Evolutionary conservation across 2,888 invertebrate genomes (phyloP).

Genomic region (Villa cingulata): DNA sequence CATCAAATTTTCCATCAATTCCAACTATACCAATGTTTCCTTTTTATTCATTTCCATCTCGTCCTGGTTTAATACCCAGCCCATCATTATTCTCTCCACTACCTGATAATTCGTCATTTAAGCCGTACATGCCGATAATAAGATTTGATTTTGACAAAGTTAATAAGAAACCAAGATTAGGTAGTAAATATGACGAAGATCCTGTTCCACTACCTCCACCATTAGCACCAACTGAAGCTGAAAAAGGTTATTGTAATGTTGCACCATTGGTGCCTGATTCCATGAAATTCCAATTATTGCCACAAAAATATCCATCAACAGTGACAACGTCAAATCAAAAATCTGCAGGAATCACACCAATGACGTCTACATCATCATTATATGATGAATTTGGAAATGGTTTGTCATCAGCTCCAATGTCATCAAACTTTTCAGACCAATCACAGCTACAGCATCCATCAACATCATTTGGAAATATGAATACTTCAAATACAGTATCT

Average conservation of each 20-base stretch:
- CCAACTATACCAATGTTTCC: conserved; percentile 32
- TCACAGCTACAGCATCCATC: background rate
- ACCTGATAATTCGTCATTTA: conserved; percentile 9
- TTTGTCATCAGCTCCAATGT: background rate
- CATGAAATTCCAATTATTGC: conserved; percentile 20
- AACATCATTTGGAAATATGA: background rate
- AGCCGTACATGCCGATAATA: conserved; percentile 13
- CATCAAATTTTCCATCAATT: conserved; percentile 28
- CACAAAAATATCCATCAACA: conserved; percentile 7
- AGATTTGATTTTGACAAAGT: conserved; percentile 11
- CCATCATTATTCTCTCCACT: conserved; percentile 38
- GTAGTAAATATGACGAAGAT: conserved; percentile 6
- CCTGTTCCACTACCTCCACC: conserved; percentile 15
- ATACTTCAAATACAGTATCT: background rate
- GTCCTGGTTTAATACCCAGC: conserved; percentile 44
- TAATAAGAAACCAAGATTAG: background rate
- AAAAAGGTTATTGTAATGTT: conserved; percentile 31
- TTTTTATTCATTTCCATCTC: conserved; percentile 35
- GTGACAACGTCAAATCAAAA: background rate
- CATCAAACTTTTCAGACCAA: background rate
- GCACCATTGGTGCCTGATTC: conserved; percentile 31
- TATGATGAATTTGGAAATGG: background rate
- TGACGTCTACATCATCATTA: background rate
- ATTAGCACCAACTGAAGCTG: conserved; percentile 12
- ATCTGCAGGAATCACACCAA: background rate